Evolutionary conservation across 2,113 vertebrate species (phyloP).

Genomic region (Haplochromis vanheusdeni): DNA sequence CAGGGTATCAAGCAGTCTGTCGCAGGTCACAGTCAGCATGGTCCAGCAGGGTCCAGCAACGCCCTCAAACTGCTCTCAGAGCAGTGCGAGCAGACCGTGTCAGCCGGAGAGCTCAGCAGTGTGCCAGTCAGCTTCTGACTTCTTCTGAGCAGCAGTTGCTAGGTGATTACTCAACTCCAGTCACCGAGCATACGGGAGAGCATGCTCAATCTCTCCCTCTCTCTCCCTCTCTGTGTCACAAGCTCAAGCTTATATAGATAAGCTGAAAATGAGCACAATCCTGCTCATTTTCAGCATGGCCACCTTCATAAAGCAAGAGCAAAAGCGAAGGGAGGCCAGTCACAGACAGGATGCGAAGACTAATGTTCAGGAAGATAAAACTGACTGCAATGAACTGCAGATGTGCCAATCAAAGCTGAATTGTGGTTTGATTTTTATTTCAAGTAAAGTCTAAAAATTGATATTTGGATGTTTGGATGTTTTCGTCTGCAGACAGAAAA

Average conservation of each 20-base stretch:
- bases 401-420: background rate
- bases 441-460: background rate
- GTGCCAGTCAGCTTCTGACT: constrained; percentile 58
- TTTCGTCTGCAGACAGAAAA: background rate
- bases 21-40: background rate
- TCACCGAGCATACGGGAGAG: constrained; percentile 28
- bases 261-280: no score
- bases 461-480: background rate
- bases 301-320: background rate
- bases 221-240: background rate
- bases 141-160: constrained; percentile 73
- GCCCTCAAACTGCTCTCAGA: background rate
- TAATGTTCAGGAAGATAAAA: background rate
- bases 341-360: background rate
- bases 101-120: constrained; percentile 8
- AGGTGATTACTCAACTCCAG: constrained; percentile 69
- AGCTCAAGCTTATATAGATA: background rate
- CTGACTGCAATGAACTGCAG: background rate
- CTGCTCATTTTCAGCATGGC: background rate
- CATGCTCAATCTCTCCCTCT: background rate
- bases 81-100: background rate
- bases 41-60: constrained; percentile 14
- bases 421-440: background rate
- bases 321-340: background rate
- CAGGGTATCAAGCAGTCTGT: background rate